A percentile compares a stretch with the other conserved stretches of the same genome.
These are phyloP conservation scores for Myripristis jacobus DNA, from an alignment of 2,797 vertebrate genomes.

Conservation along the genomic window DNA sequence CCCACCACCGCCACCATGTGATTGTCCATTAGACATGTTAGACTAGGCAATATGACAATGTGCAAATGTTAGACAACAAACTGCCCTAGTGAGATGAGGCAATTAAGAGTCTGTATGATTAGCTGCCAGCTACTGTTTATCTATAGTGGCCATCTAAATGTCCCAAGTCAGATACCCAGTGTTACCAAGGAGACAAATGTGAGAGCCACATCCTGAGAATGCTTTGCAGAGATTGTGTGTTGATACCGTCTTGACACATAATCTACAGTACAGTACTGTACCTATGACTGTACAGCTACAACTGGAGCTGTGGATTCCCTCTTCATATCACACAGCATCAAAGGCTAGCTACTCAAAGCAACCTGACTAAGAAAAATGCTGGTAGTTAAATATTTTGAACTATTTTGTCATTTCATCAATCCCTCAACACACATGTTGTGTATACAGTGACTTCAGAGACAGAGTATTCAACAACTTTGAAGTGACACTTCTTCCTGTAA, in stretches of 20 bases:
- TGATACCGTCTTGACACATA: no score
- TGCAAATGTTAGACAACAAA: no score
- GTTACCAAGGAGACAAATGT: not conserved
- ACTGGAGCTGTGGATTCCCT: no score
- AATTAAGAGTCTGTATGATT: not conserved
- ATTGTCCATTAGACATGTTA: no score
- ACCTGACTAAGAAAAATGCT: not conserved
- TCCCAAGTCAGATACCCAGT: slow-evolving; percentile 3
- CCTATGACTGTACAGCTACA: no score
- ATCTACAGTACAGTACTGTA: no score
- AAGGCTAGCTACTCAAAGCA: not conserved
- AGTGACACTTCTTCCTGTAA: no score
- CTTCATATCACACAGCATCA: not conserved
- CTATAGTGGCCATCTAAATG: not conserved
- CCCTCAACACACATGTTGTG: not conserved
- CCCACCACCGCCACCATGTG: no score
- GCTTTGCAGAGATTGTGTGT: not conserved
- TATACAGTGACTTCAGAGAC: not conserved
- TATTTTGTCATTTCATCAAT: not conserved
- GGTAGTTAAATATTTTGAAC: not conserved
- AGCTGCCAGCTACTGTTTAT: not conserved
- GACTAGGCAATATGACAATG: no score
- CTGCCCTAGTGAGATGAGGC: not conserved
- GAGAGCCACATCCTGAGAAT: not conserved
- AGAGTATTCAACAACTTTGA: no score